Conservation (phyloP, 1,140 invertebrate species). For the Drosophila sucinea region DNA sequence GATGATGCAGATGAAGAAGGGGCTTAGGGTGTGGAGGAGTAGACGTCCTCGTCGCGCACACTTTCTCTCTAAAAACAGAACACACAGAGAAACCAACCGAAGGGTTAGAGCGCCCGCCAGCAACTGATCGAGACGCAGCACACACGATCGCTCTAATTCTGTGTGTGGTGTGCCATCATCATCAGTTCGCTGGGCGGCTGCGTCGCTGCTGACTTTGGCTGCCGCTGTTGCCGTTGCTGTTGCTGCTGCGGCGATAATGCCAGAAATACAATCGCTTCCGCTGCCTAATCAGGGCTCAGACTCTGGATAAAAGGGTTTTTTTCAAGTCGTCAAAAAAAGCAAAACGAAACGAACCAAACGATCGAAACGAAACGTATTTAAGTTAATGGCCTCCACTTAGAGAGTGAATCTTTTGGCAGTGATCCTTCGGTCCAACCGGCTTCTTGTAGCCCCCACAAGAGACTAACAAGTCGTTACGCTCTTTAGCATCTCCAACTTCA, state of each 20-base stretch:
- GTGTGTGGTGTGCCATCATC: constrained; percentile 49
- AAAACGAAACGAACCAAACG: constrained; percentile 11
- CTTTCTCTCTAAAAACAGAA: constrained; percentile 34
- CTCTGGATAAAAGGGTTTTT: constrained; percentile 6
- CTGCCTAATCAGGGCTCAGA: constrained; percentile 9
- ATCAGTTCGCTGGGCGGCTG: neutral
- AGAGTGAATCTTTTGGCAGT: neutral
- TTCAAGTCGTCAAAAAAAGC: neutral
- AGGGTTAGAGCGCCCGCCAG: constrained; percentile 73
- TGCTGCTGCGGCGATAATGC: constrained; percentile 29
- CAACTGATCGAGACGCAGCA: constrained; percentile 64
- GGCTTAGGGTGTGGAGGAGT: neutral
- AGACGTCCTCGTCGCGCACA: constrained; percentile 27
- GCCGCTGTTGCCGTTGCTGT: neutral
- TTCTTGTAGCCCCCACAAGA: constrained; percentile 36
- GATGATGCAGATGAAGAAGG: no score
- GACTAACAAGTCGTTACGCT: constrained; percentile 42
- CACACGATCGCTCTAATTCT: constrained; percentile 73
- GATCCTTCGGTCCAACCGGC: constrained; percentile 59
- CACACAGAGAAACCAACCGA: constrained; percentile 63
- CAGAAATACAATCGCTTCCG: constrained; percentile 24
- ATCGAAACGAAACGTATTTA: constrained; percentile 33
- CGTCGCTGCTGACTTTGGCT: constrained; percentile 14
- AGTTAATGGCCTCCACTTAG: constrained; percentile 4
- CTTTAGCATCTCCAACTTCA: constrained; percentile 21